phyloP scores from a whole-genome alignment of 2,888 invertebrate genomes.

The Monoplex corrugatus region DNA sequence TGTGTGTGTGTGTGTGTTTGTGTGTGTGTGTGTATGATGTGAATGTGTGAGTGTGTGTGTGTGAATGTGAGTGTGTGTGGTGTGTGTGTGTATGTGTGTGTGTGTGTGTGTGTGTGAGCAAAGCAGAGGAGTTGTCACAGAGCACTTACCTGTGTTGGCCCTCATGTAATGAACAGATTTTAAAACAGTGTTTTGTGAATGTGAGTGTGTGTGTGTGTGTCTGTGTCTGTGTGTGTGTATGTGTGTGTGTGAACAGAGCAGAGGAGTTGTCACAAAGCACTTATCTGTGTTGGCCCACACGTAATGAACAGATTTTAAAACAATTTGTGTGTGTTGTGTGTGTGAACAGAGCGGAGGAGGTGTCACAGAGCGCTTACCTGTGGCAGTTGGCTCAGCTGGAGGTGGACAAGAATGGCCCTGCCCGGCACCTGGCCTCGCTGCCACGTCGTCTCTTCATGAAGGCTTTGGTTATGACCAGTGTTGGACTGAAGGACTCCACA shows the following conservation, averaged over 20 bases:
- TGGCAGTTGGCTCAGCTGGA: conserved; percentile 83
- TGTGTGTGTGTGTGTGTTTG: not conserved
- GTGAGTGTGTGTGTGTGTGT: not conserved
- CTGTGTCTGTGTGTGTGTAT: conserved; percentile 12
- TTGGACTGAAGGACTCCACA: conserved; percentile 79
- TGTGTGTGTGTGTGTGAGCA: not conserved
- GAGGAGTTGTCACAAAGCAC: not conserved
- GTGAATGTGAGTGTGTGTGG: conserved; percentile 1
- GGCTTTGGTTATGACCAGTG: conserved; percentile 88
- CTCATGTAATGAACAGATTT: no score
- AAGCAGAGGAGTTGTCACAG: not conserved
- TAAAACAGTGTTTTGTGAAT: no score
- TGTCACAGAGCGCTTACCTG: conserved; percentile 81
- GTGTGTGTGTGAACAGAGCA: conserved; percentile 2
- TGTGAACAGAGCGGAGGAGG: not conserved
- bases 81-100: conserved; percentile 27
- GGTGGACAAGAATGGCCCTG: conserved; percentile 83
- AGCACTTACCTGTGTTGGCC: not conserved
- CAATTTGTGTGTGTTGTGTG: not conserved
- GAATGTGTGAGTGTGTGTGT: conserved; percentile 8
- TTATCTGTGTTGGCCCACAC: not conserved
- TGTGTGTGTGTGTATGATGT: no score
- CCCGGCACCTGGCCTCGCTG: conserved; percentile 83
- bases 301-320: not conserved
- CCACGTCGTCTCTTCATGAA: conserved; percentile 87